Evolutionary conservation across 2,888 invertebrate genomes (phyloP).

Genomic region (Sphaerophoria taeniata): DNA sequence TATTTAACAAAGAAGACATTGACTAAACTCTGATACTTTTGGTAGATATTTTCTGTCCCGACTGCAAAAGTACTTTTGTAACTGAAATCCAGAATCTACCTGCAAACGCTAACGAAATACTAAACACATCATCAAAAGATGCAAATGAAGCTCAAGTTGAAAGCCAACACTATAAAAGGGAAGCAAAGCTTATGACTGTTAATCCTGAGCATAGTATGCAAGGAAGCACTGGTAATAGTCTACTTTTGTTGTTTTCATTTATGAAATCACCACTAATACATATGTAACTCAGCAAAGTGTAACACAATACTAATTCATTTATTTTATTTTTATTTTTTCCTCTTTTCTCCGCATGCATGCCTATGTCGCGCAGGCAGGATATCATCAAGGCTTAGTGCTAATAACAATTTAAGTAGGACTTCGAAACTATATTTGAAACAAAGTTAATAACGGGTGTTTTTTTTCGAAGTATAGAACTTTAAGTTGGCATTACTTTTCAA

Average conservation of each 20-base stretch:
- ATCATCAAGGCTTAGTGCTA: conserved; percentile 80
- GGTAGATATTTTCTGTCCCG: conserved; percentile 84
- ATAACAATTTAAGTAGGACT: conserved; percentile 81
- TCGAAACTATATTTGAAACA: conserved; percentile 79
- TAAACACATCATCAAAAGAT: conserved; percentile 16
- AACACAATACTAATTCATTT: conserved; percentile 72
- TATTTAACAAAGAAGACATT: background rate
- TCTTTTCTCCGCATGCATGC: conserved; percentile 61
- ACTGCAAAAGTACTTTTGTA: conserved; percentile 85
- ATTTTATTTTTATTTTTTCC: conserved; percentile 45
- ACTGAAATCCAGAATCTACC: conserved; percentile 80
- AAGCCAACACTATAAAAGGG: conserved; percentile 20
- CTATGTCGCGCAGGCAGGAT: conserved; percentile 76
- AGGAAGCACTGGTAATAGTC: conserved; percentile 54
- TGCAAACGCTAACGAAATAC: conserved; percentile 76
- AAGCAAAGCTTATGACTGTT: conserved; percentile 43
- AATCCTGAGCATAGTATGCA: conserved; percentile 52
- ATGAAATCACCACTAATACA: conserved; percentile 53
- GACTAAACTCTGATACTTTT: too few species aligned
- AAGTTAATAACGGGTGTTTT: conserved; percentile 79
- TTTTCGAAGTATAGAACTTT: conserved; percentile 22
- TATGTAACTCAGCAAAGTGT: conserved; percentile 72
- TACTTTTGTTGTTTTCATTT: background rate
- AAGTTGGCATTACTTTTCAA: too few species aligned
- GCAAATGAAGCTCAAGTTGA: background rate